These are phyloP conservation scores for Lepidonotus clava DNA, from an alignment of 2,888 invertebrate species.

Conservation along the genomic window DNA sequence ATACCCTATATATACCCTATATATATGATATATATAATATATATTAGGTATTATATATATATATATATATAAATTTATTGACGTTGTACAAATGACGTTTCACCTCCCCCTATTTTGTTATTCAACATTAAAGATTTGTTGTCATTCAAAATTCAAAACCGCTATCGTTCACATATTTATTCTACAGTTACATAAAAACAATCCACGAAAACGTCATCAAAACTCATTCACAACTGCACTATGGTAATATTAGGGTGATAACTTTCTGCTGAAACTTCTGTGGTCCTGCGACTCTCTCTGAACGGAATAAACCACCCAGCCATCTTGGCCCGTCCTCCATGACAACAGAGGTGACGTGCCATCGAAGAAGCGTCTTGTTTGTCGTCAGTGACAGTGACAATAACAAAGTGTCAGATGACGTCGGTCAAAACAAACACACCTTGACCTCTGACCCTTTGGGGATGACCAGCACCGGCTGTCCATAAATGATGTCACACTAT, in stretches of 20 bases:
- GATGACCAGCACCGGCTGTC: not conserved
- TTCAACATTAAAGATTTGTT: no score
- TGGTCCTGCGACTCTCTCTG: not conserved
- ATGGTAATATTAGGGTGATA: not conserved
- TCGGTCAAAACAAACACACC: not conserved
- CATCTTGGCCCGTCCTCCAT: not conserved
- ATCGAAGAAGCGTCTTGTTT: not conserved
- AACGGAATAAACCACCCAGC: not conserved
- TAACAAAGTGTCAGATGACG: not conserved
- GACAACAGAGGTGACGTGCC: not conserved
- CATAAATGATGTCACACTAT: not conserved
- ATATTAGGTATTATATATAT: not conserved
- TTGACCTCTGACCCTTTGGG: not conserved
- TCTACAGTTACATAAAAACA: no score
- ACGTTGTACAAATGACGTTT: no score
- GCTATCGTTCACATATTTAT: no score
- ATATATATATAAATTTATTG: not conserved
- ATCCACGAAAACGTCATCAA: no score
- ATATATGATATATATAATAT: not conserved
- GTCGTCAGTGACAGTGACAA: not conserved
- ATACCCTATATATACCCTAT: not conserved
- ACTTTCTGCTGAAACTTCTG: not conserved
- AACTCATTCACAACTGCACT: not conserved
- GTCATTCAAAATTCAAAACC: no score
- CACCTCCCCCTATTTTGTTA: no score